Conservation (phyloP, 1,140 invertebrate genomes). For the Drosophila bocqueti region DNA sequence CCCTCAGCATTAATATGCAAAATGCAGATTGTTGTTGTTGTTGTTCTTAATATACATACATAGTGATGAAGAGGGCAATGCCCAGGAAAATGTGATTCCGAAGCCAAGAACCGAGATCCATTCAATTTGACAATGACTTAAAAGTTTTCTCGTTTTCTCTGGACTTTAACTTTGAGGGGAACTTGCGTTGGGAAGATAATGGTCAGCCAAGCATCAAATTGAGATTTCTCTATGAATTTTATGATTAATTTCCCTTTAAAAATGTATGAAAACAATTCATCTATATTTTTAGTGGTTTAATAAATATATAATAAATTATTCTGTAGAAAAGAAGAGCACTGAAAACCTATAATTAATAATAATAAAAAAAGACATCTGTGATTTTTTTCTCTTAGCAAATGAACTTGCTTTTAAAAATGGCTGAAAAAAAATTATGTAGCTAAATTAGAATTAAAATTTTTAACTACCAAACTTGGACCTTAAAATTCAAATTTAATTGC, state of each 20-base stretch:
- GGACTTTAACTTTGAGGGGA: not conserved
- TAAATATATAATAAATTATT: not conserved
- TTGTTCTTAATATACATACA: constrained; percentile 31
- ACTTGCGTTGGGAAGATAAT: not conserved
- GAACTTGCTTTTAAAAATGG: not conserved
- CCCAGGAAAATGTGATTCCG: constrained; percentile 17
- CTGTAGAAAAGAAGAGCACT: too few relatives aligned
- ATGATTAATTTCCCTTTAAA: not conserved
- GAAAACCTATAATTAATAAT: not conserved
- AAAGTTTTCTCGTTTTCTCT: constrained; percentile 51
- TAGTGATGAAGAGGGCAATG: constrained; percentile 31
- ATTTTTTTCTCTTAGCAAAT: too few relatives aligned
- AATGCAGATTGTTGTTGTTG: constrained; percentile 42
- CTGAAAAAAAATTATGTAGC: not conserved
- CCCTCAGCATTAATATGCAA: constrained; percentile 66
- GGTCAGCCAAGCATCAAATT: constrained; percentile 37
- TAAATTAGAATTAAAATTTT: not conserved
- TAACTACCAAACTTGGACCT: not conserved
- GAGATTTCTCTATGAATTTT: constrained; percentile 19
- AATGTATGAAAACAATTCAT: not conserved
- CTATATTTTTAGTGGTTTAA: too few relatives aligned
- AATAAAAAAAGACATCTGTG: not conserved
- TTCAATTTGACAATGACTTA: constrained; percentile 62
- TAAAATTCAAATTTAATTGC: constrained; percentile 24
- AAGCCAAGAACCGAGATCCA: constrained; percentile 43